These are phyloP conservation scores for Resseliella maxima DNA, from an alignment of 2,888 invertebrate genomes.

Conservation along the genomic window DNA sequence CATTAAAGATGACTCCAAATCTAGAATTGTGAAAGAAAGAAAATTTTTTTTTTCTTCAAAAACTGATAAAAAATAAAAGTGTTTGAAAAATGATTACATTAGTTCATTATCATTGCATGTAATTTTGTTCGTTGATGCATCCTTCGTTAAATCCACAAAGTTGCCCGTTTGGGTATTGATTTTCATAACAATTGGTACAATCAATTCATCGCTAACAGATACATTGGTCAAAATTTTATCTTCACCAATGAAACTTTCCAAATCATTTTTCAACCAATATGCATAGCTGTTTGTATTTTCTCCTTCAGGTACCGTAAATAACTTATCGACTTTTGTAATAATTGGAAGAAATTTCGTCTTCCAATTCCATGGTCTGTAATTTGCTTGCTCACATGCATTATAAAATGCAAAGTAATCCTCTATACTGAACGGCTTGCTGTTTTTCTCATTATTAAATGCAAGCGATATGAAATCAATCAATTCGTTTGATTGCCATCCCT, in stretches of 20 bases:
- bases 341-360: not conserved
- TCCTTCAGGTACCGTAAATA: not conserved
- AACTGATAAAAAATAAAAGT: not conserved
- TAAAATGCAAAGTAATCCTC: not conserved
- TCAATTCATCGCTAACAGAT: not conserved
- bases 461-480: not conserved
- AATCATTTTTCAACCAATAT: not conserved
- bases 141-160: not conserved
- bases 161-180: not conserved
- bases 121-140: not conserved
- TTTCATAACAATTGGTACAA: not conserved
- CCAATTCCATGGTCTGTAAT: slow-evolving; percentile 16
- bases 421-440: not conserved
- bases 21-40: not conserved
- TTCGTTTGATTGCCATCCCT: not conserved
- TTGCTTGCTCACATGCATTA: not conserved
- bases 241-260: not conserved
- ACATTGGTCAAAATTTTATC: not conserved
- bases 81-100: not conserved
- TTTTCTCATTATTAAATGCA: not conserved
- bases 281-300: not conserved
- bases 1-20: not conserved
- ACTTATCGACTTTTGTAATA: not conserved
- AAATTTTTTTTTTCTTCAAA: no score
- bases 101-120: slow-evolving; percentile 1